Evolutionary conservation across 1,140 invertebrate species (phyloP), one percentile per base, ranked within the genome.

Genomic region (Drosophila repletoides): DNA sequence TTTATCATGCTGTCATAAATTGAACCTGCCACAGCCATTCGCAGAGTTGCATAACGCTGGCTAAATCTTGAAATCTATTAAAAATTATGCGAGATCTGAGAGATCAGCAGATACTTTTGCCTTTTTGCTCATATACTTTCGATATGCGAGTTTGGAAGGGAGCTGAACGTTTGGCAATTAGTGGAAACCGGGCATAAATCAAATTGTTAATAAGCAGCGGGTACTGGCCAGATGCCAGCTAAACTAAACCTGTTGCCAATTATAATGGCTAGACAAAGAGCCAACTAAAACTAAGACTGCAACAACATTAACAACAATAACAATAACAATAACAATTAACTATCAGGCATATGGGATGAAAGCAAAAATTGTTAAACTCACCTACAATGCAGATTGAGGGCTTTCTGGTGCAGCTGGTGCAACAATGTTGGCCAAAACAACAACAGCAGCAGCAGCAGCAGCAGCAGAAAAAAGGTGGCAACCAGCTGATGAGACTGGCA

Each of bases 341-440:
- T 17, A 36, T 51, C 31, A 12, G n/a, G 46, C 46, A 51, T 34
- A 33, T 46, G 43, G 15, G 14, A 29, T 46, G 43, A 12, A 29
- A 12, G 6, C 14, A 19, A 48, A 19, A 51, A 19, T 24, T 22
- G 10, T 2, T 12, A 28, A 53, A 49, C 49, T 79, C 70, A 68
- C 63, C 74, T 58, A 61, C 56, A 73, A 52, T 51, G 40, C 70
- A 40, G 48, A 79, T 69, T 68, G 48, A 58, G 73, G 71, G 49
- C 70, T 77, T 60, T 63, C 68, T 66, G 55, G 55, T 61, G 58
- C 56, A n/a, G 41, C 41, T 46, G 64, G 38, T 53, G 64, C 70
- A 77, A 83, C 77, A 84, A 63, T 71, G 77, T 83, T 65, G 63
- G 63, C 48, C 33, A 60, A 65, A n/a, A n/a, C n/a, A n/a, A n/a